Evolutionary conservation across 2,888 invertebrate genomes (phyloP), one percentile per base, ranked within the genome.

Genomic region (Chloroclysta siterata): DNA sequence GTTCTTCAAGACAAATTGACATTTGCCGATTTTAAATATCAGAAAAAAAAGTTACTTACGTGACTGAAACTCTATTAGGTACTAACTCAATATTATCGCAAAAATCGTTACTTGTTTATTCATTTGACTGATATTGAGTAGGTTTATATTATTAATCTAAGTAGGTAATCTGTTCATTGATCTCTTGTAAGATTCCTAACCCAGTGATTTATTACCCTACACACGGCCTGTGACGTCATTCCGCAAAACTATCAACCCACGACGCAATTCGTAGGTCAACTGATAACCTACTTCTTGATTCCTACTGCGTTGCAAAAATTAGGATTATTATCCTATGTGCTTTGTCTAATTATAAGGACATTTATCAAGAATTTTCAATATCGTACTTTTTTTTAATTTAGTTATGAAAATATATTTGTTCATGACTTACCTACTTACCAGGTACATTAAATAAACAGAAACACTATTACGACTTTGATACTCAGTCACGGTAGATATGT

Each of bases 221-320:
- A 72, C 73, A 65, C 61, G 77, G 72, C 72, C 73, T 70, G 79
- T 87, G 86, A 88, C 89, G 89, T 88, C 83, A 82, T 72, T 66
- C 63, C 71, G 59, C 78, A 75, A 83, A 83, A 76, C 78, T 79
- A 82, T 78, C 76, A 80, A 81, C 33, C 33, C 8, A 7, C 80
- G 78, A 83, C 86, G 83, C 85, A 84, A 73, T 81, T 81, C 80
- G 76, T 77, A 76, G 84, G 85, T 86, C 86, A 86, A 74, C 63
- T 74, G 91, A 91, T 91, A 91, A 86, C 91, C 91, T 75, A 88
- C 80, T 87, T 87, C 71, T 73, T 69, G 66, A 69, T 73, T 77
- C 69, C 72, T 77, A 84, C 77, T 85, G 84, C 83, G 84, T 77
- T 83, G 79, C 81, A 81, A 84, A 87, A 85, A 83, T 81, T 71